Conservation (phyloP, 1,140 invertebrate genomes). For the Gryon sp. region DNA sequence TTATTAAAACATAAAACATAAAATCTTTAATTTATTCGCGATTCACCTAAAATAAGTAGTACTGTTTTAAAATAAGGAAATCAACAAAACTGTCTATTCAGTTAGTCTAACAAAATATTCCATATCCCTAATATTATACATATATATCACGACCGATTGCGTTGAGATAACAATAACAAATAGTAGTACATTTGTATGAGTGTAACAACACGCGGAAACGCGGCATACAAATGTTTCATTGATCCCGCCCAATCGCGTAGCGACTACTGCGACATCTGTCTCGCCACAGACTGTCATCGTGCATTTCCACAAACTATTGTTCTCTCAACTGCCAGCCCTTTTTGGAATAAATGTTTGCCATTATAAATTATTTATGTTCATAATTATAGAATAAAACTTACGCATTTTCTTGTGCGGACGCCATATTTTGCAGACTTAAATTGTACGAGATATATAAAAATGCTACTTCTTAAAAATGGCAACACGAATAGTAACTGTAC, state of each 20-base stretch:
- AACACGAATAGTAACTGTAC: not conserved
- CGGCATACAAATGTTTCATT: slow-evolving; percentile 22
- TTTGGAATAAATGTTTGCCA: not conserved
- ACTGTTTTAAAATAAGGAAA: too few species aligned
- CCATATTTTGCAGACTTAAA: not conserved
- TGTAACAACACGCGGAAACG: not conserved
- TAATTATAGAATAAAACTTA: slow-evolving; percentile 5
- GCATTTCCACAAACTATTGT: not conserved
- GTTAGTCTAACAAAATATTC: slow-evolving; percentile 4
- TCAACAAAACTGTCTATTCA: too few species aligned
- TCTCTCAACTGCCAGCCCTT: not conserved
- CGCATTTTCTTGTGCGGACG: not conserved
- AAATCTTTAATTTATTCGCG: too few species aligned
- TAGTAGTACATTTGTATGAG: not conserved
- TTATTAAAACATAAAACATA: too few species aligned
- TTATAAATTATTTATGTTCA: too few species aligned
- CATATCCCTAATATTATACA: not conserved
- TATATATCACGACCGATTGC: slow-evolving; percentile 7
- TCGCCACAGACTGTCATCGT: not conserved
- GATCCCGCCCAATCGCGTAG: not conserved
- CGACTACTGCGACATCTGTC: slow-evolving; percentile 7
- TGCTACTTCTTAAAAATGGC: not conserved
- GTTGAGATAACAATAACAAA: slow-evolving; percentile 35
- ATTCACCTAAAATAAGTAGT: too few species aligned
- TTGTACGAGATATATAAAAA: too few species aligned